Base-by-base conservation (phyloP, 2,797 vertebrate genomes). In the Lutjanus argentimaculatus region DNA sequence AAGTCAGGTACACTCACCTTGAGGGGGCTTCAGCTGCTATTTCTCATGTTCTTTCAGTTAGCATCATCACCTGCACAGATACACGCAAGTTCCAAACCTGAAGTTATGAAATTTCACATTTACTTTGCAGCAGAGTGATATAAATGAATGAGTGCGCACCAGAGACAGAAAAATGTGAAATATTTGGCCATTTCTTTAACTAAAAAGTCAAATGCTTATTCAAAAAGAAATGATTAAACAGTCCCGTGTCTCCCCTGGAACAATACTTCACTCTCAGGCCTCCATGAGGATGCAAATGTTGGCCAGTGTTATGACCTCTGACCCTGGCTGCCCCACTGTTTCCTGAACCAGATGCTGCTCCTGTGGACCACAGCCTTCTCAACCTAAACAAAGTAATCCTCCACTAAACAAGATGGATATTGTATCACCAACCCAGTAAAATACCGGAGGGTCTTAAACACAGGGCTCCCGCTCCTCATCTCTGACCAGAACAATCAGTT, bases 371-470 rank as follows among this genome's bases (percentile, higher is more conserved):
- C 85, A 71, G 74, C 72, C 89, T 87, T 88, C 87, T 89, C 82
- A 95, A 93, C 78, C 90, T 92, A 95, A 94, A 93, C 91, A 94
- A 94, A 92, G 91, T 94, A 92, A 94, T 93, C 91, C 92, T 93
- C 91, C 91, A 86, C 87, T 91, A 95, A 93, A 94, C 92, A 95
- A 93, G 89, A 94, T 92, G 89, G 91, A 94, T 94, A 94, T 93
- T 95, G 93, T 95, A 91, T 95, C 93, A 87, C 80, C 91, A 77
- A 75, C 79, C 89, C 63, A 80, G 88, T 85, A 89, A 36, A 90
- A 90, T 84, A 89, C 81, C 85, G 87, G 67, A 77, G 77, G 77
- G 64, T 51, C 49, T 77, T 74, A 74, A 71, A 80, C 73, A 79
- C 72, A 85, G 78, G 80, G 72, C 65, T 72, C 59, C 73, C 88